phyloP scores from a whole-genome alignment of 2,113 vertebrate genomes.

The Mustelus asterias region DNA sequence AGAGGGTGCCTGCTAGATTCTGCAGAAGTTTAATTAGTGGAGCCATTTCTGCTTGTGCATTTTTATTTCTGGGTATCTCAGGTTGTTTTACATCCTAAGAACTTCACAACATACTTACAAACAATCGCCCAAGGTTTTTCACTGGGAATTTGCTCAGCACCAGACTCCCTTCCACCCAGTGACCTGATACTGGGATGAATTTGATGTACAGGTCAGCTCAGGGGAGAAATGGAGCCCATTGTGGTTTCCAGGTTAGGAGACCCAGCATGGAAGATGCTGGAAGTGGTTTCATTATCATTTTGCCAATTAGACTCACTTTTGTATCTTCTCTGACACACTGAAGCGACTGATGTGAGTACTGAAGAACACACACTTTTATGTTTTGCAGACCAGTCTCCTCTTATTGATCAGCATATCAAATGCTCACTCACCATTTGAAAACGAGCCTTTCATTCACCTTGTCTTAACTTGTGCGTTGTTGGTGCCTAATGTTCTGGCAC shows the following conservation, averaged over 20 bases:
- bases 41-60: too few relatives aligned
- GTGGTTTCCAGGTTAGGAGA: too few relatives aligned
- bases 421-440: neutral
- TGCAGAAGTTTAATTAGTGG: too few relatives aligned
- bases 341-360: neutral
- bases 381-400: conserved; percentile 27
- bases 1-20: too few relatives aligned
- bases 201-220: neutral
- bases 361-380: neutral
- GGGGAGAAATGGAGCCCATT: neutral
- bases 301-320: too few relatives aligned
- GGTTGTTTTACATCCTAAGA: too few relatives aligned
- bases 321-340: neutral
- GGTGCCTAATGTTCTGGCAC: neutral
- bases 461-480: neutral
- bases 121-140: neutral
- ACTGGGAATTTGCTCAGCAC: too few relatives aligned
- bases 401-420: conserved; percentile 29
- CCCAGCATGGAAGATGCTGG: neutral
- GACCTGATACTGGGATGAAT: neutral
- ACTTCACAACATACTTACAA: too few relatives aligned
- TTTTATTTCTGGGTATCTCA: too few relatives aligned
- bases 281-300: neutral
- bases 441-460: neutral
- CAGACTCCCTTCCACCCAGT: neutral